Conservation (phyloP, 2,888 invertebrate genomes). For the Hipparchia sbordonii region DNA sequence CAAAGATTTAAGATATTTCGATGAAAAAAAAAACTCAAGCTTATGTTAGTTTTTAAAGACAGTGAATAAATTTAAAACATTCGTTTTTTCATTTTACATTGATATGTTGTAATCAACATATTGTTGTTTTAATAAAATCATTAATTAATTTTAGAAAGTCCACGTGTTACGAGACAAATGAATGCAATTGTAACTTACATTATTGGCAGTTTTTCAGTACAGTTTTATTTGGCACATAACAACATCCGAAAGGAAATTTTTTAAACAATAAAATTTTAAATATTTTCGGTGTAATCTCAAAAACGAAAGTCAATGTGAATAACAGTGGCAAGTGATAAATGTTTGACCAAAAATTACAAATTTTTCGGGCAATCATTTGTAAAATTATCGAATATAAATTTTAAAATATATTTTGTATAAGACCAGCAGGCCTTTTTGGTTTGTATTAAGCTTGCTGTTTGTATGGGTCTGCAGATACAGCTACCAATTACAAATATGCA, state of each 20-base stretch:
- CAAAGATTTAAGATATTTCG: too few species aligned
- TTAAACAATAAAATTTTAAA: slow-evolving; percentile 66
- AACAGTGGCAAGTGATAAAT: slow-evolving; percentile 36
- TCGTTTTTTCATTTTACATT: too few species aligned
- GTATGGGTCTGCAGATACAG: too few species aligned
- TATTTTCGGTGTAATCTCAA: slow-evolving; percentile 56
- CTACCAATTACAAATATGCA: too few species aligned
- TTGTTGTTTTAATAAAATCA: too few species aligned
- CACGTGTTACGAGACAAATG: not conserved
- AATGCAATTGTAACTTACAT: not conserved
- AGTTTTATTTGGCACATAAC: slow-evolving; percentile 44
- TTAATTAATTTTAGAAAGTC: too few species aligned
- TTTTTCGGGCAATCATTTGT: slow-evolving; percentile 34
- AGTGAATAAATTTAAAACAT: not conserved
- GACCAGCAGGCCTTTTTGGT: not conserved
- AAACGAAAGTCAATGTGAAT: slow-evolving; percentile 46
- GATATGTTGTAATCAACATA: too few species aligned
- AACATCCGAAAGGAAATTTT: slow-evolving; percentile 51
- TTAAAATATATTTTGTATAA: not conserved
- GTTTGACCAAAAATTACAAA: slow-evolving; percentile 32
- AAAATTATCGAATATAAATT: not conserved
- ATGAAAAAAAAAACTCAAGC: too few species aligned
- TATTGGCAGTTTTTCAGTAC: slow-evolving; percentile 18
- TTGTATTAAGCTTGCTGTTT: too few species aligned
- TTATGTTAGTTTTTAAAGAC: too few species aligned